Conservation (phyloP, 2,888 invertebrate genomes). For the Cancer borealis region DNA sequence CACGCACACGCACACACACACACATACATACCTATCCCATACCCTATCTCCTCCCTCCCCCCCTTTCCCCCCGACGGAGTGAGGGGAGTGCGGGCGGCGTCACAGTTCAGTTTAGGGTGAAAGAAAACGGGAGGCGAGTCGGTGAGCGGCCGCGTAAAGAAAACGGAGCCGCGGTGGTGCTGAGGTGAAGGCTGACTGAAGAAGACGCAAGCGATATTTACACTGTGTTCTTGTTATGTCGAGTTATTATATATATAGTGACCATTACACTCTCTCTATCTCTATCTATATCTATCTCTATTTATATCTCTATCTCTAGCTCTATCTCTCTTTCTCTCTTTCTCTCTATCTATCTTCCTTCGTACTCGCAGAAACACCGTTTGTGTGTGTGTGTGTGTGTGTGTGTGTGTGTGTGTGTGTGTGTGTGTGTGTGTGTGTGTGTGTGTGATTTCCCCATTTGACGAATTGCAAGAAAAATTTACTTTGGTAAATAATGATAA, state of each 20-base stretch:
- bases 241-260: constrained; percentile 66
- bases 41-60: not conserved
- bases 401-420: constrained; percentile 52
- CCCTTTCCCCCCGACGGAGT: not conserved
- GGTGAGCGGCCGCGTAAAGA: not conserved
- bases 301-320: not conserved
- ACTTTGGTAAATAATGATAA: no score
- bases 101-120: not conserved
- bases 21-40: not conserved
- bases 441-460: not conserved
- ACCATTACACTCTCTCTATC: not conserved
- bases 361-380: constrained; percentile 60
- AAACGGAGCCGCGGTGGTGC: constrained; percentile 12
- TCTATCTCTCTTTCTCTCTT: not conserved
- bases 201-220: not conserved
- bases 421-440: constrained; percentile 42
- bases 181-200: not conserved
- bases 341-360: not conserved
- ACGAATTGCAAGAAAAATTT: no score
- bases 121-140: constrained; percentile 10
- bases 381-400: constrained; percentile 60
- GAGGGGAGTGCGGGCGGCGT: not conserved
- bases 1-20: not conserved
- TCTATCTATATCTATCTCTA: no score
- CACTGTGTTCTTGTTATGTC: constrained; percentile 62